These are phyloP conservation scores for Rugalucina vietnamica DNA, from an alignment of 2,888 invertebrate genomes.

Conservation along the genomic window DNA sequence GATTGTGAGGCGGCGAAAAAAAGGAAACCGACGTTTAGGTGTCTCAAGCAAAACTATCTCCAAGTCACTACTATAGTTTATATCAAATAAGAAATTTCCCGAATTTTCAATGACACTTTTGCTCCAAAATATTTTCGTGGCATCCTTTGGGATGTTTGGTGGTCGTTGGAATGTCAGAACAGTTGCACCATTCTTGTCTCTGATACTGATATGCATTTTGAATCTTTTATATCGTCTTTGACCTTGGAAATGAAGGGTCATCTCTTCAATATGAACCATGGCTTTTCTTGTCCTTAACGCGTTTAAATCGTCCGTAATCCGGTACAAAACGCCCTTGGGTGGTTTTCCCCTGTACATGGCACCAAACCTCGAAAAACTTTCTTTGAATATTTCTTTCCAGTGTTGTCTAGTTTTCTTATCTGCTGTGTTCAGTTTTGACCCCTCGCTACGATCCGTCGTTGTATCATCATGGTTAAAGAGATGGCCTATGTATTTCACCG, in stretches of 20 bases:
- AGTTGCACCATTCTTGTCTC: not conserved
- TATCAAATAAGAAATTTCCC: not conserved
- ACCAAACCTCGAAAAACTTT: conserved; percentile 82
- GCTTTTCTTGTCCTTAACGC: conserved; percentile 69
- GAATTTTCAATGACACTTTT: not conserved
- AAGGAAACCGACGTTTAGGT: not conserved
- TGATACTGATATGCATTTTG: conserved; percentile 45
- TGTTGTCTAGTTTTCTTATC: conserved; percentile 83
- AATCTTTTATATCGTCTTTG: conserved; percentile 35
- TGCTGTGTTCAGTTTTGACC: conserved; percentile 83
- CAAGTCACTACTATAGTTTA: not conserved
- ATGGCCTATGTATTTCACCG: conserved; percentile 72
- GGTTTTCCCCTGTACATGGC: conserved; percentile 85
- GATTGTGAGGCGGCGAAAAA: not conserved
- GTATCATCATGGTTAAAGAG: conserved; percentile 85
- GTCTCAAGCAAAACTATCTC: not conserved
- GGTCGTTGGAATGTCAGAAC: not conserved
- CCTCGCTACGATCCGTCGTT: conserved; percentile 83
- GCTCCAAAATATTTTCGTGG: not conserved
- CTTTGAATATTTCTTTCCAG: conserved; percentile 83
- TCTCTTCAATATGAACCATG: conserved; percentile 40
- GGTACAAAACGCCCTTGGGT: conserved; percentile 82
- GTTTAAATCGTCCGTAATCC: conserved; percentile 75
- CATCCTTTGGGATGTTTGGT: too few species aligned
- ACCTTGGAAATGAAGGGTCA: not conserved